Conservation (phyloP, 2,888 invertebrate species). For the Acanthoscelides obtectus region DNA sequence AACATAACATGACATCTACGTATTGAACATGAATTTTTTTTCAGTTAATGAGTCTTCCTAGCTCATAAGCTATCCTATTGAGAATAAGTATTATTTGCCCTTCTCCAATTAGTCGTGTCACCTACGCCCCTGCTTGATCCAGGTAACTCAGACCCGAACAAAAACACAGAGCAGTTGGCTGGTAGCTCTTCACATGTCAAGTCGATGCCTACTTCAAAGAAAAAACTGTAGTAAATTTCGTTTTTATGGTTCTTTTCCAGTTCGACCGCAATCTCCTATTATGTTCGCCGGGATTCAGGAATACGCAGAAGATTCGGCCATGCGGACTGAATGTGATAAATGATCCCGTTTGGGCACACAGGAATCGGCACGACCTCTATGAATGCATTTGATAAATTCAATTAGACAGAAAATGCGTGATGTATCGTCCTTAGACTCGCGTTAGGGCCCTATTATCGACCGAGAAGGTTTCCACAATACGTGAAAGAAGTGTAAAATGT, state of each 20-base stretch:
- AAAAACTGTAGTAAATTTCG: slow-evolving; percentile 43
- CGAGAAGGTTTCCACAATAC: background rate
- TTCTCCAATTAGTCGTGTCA: too few relatives aligned
- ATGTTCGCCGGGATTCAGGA: background rate
- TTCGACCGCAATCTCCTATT: slow-evolving; percentile 30
- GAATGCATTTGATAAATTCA: background rate
- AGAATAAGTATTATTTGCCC: too few relatives aligned
- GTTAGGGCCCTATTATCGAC: background rate
- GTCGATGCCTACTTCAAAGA: slow-evolving; percentile 38
- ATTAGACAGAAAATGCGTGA: background rate
- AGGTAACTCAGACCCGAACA: slow-evolving; percentile 6
- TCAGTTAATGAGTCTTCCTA: too few relatives aligned
- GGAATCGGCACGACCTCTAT: background rate
- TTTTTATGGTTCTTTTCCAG: slow-evolving; percentile 40
- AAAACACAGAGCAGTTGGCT: slow-evolving; percentile 23
- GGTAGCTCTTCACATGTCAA: slow-evolving; percentile 37
- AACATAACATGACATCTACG: too few relatives aligned
- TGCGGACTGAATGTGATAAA: slow-evolving; percentile 43
- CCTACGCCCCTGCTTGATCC: background rate
- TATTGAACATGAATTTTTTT: too few relatives aligned
- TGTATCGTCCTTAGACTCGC: background rate
- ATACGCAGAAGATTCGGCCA: slow-evolving; percentile 26
- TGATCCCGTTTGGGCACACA: slow-evolving; percentile 23
- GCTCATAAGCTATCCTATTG: too few relatives aligned
- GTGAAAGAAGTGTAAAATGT: background rate